A percentile compares a stretch with the other conserved stretches of the same genome.
phyloP scores from a whole-genome alignment of 1,140 invertebrate species.

The Rhyzopertha dominica region DNA sequence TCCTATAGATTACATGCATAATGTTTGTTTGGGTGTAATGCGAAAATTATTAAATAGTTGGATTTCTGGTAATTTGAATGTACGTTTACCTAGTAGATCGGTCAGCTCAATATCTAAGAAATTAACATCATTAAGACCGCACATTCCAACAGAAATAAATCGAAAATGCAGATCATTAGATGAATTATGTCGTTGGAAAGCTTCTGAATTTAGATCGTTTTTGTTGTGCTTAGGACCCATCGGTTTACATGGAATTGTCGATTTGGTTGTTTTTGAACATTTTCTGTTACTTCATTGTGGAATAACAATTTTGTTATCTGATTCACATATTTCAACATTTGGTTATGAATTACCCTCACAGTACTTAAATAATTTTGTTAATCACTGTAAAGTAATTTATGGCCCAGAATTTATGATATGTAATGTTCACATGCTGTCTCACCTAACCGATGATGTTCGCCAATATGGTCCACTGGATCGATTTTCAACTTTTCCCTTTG shows the following conservation, averaged over 20 bases:
- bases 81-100: constrained; percentile 9
- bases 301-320: background rate
- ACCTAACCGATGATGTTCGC: too few relatives aligned
- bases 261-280: background rate
- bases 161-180: constrained; percentile 26
- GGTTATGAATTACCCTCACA: background rate
- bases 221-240: constrained; percentile 26
- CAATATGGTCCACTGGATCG: too few relatives aligned
- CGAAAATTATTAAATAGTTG: constrained; percentile 30
- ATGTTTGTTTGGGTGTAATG: constrained; percentile 31
- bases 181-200: constrained; percentile 32
- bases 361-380: background rate
- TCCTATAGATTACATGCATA: constrained; percentile 35
- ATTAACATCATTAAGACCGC: background rate
- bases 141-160: constrained; percentile 29
- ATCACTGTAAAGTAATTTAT: background rate
- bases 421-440: background rate
- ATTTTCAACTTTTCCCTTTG: too few relatives aligned
- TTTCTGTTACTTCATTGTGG: constrained; percentile 1
- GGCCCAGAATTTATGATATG: background rate
- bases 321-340: background rate
- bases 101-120: background rate
- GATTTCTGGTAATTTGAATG: constrained; percentile 18
- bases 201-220: constrained; percentile 33
- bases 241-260: background rate